Evolutionary conservation across 2,888 invertebrate species (phyloP), one percentile per base, ranked within the genome.

Genomic region (Lamellibrachia columna): DNA sequence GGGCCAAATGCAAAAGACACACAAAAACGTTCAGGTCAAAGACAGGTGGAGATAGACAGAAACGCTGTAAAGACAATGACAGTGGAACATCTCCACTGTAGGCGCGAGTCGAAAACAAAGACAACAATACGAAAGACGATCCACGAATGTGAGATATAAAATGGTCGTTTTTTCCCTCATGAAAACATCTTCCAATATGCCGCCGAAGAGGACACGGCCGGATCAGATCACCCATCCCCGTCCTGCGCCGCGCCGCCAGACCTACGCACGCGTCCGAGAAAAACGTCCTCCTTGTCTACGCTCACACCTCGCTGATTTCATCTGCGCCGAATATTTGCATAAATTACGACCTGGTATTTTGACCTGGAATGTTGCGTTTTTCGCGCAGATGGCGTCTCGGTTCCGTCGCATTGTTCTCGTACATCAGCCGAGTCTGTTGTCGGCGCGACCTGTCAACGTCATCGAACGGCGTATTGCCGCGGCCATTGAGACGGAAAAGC

Each of bases 181-280:
- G 75, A 75, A 75, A 75, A 75, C 75, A 75, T 75, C 75, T 75
- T 75, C 75, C 75, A 75, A 75, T 22, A 75, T 22, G 75, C 75
- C 75, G 75, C 75, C 75, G 75, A 75, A 75, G 75, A 11, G 75
- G 75, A 75, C 22, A 75, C 75, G 15, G n/a, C 58, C 75, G 75
- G 75, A 75, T 75, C 75, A 75, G 11, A 75, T 75, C 75, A 2
- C 75, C 75, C 75, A 15, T 75, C 75, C 6, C 22, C 75, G 75
- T 75, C 55, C 60, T 2, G 3, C 60, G 15, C 15, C 22, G 75
- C 4, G 8, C 22, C 75, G 75, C 75, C 15, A 1, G 75, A 11
- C 15, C 6, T 22, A 75, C 75, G 22, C 75, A 75, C 75, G 75
- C 75, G 75, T 6, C 75, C 15, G 22, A 75, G 22, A 22, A 40